These are phyloP conservation scores for Scaptomyza caliginosa DNA, from an alignment of 2,888 invertebrate species.

Conservation along the genomic window DNA sequence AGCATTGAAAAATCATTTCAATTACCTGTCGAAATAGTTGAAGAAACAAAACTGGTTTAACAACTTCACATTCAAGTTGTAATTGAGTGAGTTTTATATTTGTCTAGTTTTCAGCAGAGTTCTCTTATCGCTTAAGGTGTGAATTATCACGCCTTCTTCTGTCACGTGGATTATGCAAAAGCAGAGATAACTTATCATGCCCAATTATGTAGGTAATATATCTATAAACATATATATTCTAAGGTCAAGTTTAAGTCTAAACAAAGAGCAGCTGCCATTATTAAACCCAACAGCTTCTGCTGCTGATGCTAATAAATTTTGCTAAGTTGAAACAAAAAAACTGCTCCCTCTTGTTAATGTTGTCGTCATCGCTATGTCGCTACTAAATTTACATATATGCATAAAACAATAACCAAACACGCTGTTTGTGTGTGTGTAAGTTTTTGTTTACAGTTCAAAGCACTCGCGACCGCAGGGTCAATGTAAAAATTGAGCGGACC, in stretches of 20 bases:
- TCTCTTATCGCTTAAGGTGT: slow-evolving; percentile 37
- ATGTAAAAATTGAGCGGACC: slow-evolving; percentile 54
- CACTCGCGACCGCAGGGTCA: slow-evolving; percentile 66
- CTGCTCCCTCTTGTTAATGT: slow-evolving; percentile 21
- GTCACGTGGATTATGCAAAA: slow-evolving; percentile 49
- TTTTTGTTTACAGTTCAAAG: slow-evolving; percentile 68
- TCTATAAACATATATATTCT: slow-evolving; percentile 13
- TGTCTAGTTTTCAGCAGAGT: background rate
- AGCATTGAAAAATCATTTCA: slow-evolving; percentile 29
- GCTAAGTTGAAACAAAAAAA: slow-evolving; percentile 12
- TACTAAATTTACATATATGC: slow-evolving; percentile 37
- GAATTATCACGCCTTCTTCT: slow-evolving; percentile 29
- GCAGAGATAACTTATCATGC: slow-evolving; percentile 36
- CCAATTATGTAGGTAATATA: slow-evolving; percentile 34
- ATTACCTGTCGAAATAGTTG: slow-evolving; percentile 18
- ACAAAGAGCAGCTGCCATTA: slow-evolving; percentile 40
- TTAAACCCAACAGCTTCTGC: slow-evolving; percentile 13
- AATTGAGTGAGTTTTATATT: slow-evolving; percentile 9
- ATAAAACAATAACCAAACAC: slow-evolving; percentile 18
- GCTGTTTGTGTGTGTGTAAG: slow-evolving; percentile 17
- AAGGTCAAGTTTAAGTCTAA: slow-evolving; percentile 61
- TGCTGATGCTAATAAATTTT: slow-evolving; percentile 52
- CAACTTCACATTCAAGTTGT: slow-evolving; percentile 28
- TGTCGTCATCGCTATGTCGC: slow-evolving; percentile 55
- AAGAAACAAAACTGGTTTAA: slow-evolving; percentile 32